Evolutionary conservation across 2,113 vertebrate genomes (phyloP).

Genomic region (Coptodon bakossiorum): DNA sequence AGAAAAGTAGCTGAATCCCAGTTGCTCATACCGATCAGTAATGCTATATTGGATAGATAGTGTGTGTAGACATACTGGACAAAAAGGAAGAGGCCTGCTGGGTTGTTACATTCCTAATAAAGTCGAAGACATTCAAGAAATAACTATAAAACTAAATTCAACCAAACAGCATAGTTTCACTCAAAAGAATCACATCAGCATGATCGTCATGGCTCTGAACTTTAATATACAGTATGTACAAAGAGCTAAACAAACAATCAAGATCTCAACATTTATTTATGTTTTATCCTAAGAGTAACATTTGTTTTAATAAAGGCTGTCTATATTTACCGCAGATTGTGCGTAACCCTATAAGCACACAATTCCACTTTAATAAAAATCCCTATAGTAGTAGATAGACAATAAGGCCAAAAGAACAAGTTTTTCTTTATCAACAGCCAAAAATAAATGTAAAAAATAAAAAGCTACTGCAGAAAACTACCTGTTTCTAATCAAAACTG

Average conservation of each 20-base stretch:
- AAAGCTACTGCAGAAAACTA: neutral
- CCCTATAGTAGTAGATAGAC: neutral
- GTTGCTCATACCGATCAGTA: slow-evolving; percentile 2
- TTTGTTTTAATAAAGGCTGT: neutral
- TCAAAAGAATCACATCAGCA: neutral
- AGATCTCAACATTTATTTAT: neutral
- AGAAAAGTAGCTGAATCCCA: slow-evolving; percentile 2
- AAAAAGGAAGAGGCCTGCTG: neutral
- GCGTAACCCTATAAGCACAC: neutral
- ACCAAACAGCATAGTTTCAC: neutral
- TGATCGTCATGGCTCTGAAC: neutral
- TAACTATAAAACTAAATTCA: neutral
- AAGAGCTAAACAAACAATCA: neutral
- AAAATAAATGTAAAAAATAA: neutral
- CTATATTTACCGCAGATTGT: neutral
- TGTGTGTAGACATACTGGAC: neutral
- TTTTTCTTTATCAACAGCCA: neutral
- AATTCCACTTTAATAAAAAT: neutral
- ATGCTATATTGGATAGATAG: neutral
- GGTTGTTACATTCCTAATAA: neutral
- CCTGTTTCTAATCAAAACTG: neutral
- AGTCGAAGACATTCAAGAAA: neutral
- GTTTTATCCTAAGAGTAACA: neutral
- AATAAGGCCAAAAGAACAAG: neutral
- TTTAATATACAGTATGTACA: neutral